Percentiles rank a stretch among this genome's conserved stretches.
Conservation (phyloP, 2,888 invertebrate genomes). For the Chaitophorus viminalis region DNA sequence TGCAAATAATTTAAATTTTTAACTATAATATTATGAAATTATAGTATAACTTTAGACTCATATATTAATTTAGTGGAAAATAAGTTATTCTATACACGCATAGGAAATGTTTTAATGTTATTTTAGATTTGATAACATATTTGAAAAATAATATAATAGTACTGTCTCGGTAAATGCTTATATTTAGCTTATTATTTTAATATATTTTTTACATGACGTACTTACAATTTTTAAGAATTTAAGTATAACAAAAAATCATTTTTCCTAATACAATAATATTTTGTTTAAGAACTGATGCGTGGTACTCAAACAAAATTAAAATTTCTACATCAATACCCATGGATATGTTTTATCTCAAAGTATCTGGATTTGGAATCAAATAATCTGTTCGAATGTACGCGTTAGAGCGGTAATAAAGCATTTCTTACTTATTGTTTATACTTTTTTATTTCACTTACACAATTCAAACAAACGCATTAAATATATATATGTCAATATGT, state of each 20-base stretch:
- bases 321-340: slow-evolving; percentile 28
- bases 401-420: not conserved
- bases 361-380: slow-evolving; percentile 40
- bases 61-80: not conserved
- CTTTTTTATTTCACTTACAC: slow-evolving; percentile 6
- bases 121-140: too few species aligned
- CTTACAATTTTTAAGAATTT: too few species aligned
- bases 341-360: slow-evolving; percentile 14
- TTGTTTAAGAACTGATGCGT: slow-evolving; percentile 21
- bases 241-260: too few species aligned
- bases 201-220: too few species aligned
- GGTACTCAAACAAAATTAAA: slow-evolving; percentile 13
- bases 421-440: not conserved
- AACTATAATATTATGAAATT: not conserved
- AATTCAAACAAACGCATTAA: too few species aligned
- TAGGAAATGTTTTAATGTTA: too few species aligned
- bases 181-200: too few species aligned
- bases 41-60: not conserved
- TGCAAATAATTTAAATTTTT: not conserved
- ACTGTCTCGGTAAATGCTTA: too few species aligned
- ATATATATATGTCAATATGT: not conserved
- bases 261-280: not conserved
- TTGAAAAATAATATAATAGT: too few species aligned
- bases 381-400: not conserved
- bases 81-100: too few species aligned